Evolutionary conservation across 2,113 vertebrate genomes (phyloP), one percentile per base, ranked within the genome.

Genomic region (Pogonocichla stellata): DNA sequence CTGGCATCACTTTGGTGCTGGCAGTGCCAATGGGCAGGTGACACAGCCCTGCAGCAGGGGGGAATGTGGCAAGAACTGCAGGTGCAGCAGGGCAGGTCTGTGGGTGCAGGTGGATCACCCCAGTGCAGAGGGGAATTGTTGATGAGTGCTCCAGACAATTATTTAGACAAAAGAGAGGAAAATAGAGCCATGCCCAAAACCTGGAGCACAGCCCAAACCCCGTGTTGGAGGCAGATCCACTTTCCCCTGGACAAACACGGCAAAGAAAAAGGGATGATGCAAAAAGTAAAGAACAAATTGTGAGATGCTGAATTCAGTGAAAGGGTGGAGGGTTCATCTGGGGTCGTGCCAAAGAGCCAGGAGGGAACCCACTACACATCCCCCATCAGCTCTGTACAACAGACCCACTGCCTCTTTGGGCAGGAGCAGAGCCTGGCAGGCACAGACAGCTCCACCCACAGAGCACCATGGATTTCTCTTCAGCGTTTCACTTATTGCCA

Each of bases 161-260:
- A 15, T 33, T 40, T 54, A 28, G 33, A 84, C 10, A 74, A 66
- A 70, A 13, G 5, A 22, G 34, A 58, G 28, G 25, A 34, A 88
- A 80, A 33, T 1, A 9, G 36, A 96, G 36, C 9, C 3, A 2
- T 58, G 16, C 34, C 40, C 70, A 51, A 87, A 91, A 31, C 14
- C 31, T 40, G 29, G 43, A 77, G 14, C 18, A 4, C 17, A 6
- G 5, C 13, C 24, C 1, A 9, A 90, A 40, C 10, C 1, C 2
- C 0, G 0, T 34, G 45, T 3, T 2, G 1, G 26, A 62, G 29
- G 14, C 60, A 81, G 64, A 88, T 23, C 15, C 0, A 0, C 24
- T 48, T 80, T 73, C 20, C 33, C 5, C 5, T 31, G 48, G 24
- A 31, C 3, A 1, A 4, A 43, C 31, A 67, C 10, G 67, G 40